phyloP scores from a whole-genome alignment of 2,888 invertebrate species.

The Apamea epomidion region DNA sequence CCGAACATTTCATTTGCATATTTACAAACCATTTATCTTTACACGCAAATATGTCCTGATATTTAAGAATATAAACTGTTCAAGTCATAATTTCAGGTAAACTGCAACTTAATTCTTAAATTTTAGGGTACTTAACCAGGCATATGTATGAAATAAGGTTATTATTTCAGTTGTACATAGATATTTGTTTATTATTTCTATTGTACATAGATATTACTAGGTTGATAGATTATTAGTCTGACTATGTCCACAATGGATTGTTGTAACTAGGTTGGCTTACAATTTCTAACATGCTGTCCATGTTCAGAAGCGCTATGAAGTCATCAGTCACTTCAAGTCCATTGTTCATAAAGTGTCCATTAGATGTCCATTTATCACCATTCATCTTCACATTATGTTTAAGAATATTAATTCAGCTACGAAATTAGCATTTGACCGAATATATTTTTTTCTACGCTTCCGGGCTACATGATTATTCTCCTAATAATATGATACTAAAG shows the following conservation, averaged over 20 bases:
- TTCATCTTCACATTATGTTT: neutral
- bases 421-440: neutral
- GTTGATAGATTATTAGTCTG: no score
- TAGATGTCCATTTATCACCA: neutral
- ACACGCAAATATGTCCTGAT: no score
- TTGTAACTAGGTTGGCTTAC: conserved; percentile 1
- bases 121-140: neutral
- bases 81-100: neutral
- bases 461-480: neutral
- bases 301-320: neutral
- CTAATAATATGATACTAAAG: no score
- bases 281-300: neutral
- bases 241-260: neutral
- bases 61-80: neutral
- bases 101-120: neutral
- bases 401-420: neutral
- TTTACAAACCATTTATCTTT: neutral
- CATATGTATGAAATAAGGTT: neutral
- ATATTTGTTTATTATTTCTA: neutral
- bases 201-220: neutral
- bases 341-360: neutral
- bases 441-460: neutral
- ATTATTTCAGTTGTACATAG: neutral
- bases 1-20: neutral
- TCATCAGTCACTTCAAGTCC: neutral